A percentile compares a stretch with the other conserved stretches of the same genome.
These are phyloP conservation scores for Anser brachyrhynchus DNA, from an alignment of 2,113 vertebrate genomes.

Conservation along the genomic window DNA sequence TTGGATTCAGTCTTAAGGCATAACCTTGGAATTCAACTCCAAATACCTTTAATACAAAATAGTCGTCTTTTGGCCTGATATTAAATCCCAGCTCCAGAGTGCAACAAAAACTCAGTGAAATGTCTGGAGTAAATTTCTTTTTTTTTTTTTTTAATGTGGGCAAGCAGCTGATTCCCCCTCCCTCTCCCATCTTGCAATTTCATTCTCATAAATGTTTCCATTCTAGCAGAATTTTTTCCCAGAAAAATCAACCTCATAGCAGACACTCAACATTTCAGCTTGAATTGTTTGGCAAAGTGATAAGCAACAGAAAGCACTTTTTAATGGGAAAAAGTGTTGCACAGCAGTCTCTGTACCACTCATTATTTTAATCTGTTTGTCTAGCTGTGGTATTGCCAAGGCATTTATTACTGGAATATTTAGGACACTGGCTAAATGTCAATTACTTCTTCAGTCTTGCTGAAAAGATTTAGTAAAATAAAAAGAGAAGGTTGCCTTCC, in stretches of 20 bases:
- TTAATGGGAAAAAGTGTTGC: constrained; percentile 23
- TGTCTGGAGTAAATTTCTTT: neutral
- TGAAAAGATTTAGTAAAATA: neutral
- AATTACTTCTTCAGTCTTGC: constrained; percentile 3
- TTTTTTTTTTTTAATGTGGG: neutral
- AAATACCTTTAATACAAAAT: neutral
- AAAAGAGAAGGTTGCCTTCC: neutral
- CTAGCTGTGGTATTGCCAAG: constrained; percentile 26
- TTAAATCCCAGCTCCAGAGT: neutral
- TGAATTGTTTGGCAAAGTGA: constrained; percentile 50
- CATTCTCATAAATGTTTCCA: constrained; percentile 25
- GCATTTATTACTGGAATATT: constrained; percentile 24
- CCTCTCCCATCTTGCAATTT: neutral
- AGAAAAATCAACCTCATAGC: constrained; percentile 19
- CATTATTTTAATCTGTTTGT: constrained; percentile 46
- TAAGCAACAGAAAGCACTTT: constrained; percentile 37
- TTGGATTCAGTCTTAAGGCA: neutral
- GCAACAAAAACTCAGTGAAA: neutral
- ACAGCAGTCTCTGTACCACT: constrained; percentile 6
- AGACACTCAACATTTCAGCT: constrained; percentile 25
- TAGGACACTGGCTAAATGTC: constrained; percentile 19
- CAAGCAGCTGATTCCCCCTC: neutral
- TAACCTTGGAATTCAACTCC: neutral
- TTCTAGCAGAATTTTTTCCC: constrained; percentile 10
- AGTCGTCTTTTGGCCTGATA: neutral